Conservation (phyloP, 2,113 vertebrate genomes). For the Delphinapterus leucas region DNA sequence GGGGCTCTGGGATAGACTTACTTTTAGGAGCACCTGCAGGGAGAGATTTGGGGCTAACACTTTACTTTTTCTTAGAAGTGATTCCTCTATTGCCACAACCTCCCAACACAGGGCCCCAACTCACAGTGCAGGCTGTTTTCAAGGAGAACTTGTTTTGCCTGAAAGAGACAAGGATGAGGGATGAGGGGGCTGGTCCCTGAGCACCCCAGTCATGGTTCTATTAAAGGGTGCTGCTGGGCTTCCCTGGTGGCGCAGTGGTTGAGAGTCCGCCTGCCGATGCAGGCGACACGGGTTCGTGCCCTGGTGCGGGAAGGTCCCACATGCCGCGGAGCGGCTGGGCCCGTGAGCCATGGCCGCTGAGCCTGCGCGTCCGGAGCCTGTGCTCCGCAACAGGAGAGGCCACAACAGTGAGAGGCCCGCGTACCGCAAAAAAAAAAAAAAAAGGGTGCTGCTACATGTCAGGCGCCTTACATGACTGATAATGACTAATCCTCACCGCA, state of each 20-base stretch:
- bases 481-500: not conserved
- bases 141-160: conserved; percentile 93
- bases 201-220: not conserved
- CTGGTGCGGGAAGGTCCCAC: no score
- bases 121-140: conserved; percentile 90
- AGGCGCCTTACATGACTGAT: rapidly evolving
- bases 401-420: no score
- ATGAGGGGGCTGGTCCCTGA: not conserved
- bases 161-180: conserved; percentile 36
- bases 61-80: not conserved
- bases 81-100: not conserved
- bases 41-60: not conserved
- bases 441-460: rapidly evolving
- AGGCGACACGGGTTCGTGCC: no score
- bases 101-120: conserved; percentile 63
- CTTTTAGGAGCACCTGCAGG: conserved; percentile 81
- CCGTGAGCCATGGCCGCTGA: no score
- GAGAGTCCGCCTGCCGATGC: no score
- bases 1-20: conserved; percentile 81
- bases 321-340: no score
- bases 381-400: no score
- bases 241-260: no score
- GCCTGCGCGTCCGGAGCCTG: no score
- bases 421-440: no score
- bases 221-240: not conserved